Evolutionary conservation across 2,113 vertebrate genomes (phyloP), one percentile per base, ranked within the genome.

Genomic region (Tympanuchus pallidicinctus): DNA sequence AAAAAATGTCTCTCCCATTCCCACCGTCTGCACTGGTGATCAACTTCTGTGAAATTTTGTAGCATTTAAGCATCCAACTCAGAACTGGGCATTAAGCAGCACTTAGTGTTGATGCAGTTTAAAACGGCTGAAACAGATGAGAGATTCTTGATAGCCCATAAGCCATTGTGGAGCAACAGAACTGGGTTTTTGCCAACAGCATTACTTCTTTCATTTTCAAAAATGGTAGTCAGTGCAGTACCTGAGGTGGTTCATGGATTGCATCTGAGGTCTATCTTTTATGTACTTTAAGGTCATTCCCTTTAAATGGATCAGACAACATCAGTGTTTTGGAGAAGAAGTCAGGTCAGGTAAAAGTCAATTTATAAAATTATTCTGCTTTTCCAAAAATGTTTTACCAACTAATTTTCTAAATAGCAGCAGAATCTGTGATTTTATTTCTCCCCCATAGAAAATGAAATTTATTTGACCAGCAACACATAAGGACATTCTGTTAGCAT

Each of bases 291-390:
- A 0, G 83, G 30, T 92, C 11, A 4, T 90, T 25, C 36, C 32
- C 40, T 90, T 89, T 90, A 36, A 82, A 86, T 61, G 16, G 22
- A 71, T 76, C 21, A 28, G 16, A 76, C 80, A 30, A 90, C 91
- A 81, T 86, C 69, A 77, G 57, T 57, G 0, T 80, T 70, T 65
- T 86, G 20, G 60, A 52, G 75, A 86, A 89, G 72, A 69, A 86
- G 43, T 79, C 64, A 81, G 95, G 65, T 79, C 70, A 95, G 93
- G 69, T 92, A 80, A 91, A 96, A 95, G 40, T 48, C 40, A 73
- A 57, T 11, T 74, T 92, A 90, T 79, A 40, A 78, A 34, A 22
- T 32, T 88, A 36, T 45, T 94, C 94, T 96, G 75, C 38, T 57
- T 82, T 40, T 40, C 38, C 28, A 54, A 28, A 57, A 86, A 45